These are phyloP conservation scores for Ceratina australensis DNA, from an alignment of 1,140 invertebrate species.

Conservation along the genomic window DNA sequence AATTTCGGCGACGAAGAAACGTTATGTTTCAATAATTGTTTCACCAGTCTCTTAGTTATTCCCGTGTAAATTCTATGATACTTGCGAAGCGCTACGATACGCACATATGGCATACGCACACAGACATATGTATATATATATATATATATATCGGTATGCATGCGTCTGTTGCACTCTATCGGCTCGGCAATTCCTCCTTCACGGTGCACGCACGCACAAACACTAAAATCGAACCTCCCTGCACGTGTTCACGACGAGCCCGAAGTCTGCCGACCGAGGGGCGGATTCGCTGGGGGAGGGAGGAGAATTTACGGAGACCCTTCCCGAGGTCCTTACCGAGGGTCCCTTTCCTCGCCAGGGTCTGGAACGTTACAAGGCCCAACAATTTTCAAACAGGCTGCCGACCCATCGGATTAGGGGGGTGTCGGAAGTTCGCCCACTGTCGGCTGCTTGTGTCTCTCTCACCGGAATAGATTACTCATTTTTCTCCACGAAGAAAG, in stretches of 20 bases:
- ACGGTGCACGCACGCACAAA: neutral
- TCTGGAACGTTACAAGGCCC: conserved; percentile 27
- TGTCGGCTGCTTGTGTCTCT: too few relatives aligned
- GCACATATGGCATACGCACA: neutral
- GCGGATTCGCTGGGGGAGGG: conserved; percentile 38
- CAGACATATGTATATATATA: too few relatives aligned
- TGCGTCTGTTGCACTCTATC: conserved; percentile 12
- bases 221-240: conserved; percentile 27
- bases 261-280: conserved; percentile 26
- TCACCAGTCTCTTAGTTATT: too few relatives aligned
- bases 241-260: conserved; percentile 53
- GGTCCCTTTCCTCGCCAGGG: conserved; percentile 26
- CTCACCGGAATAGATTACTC: too few relatives aligned
- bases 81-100: neutral
- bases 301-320: conserved; percentile 29
- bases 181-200: neutral
- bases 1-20: too few relatives aligned
- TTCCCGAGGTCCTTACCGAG: conserved; percentile 40
- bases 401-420: neutral
- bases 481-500: too few relatives aligned
- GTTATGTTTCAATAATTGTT: too few relatives aligned
- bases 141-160: neutral
- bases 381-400: neutral
- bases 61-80: too few relatives aligned
- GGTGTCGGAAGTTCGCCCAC: neutral